A percentile compares a stretch with the other conserved stretches of the same genome.
phyloP scores from a whole-genome alignment of 2,113 vertebrate genomes.

The Bettongia penicillata region DNA sequence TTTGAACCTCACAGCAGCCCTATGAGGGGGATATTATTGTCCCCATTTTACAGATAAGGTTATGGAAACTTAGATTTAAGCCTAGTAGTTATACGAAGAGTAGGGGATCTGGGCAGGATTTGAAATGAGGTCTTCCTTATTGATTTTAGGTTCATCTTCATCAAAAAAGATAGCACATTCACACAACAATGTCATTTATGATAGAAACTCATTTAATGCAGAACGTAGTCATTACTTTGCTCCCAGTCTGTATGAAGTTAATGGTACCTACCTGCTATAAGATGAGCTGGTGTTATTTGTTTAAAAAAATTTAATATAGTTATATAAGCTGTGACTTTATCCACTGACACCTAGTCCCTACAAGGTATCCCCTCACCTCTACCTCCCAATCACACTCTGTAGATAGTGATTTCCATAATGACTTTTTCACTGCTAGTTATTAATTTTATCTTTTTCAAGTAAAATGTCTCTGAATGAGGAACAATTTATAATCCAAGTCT shows the following conservation, averaged over 20 bases:
- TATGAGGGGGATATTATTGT: neutral
- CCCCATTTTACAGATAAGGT: neutral
- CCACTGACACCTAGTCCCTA: neutral
- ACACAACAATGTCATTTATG: constrained; percentile 15
- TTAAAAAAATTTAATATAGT: neutral
- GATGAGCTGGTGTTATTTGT: neutral
- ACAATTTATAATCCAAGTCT: neutral
- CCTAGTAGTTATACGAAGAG: neutral
- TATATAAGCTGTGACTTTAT: neutral
- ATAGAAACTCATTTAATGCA: constrained; percentile 23
- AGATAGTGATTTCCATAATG: neutral
- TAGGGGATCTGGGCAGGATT: neutral
- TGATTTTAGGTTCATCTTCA: neutral
- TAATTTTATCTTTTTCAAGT: neutral
- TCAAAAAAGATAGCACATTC: neutral
- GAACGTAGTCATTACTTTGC: constrained; percentile 31
- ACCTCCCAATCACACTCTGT: neutral
- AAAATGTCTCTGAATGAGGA: neutral
- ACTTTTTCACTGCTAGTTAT: neutral
- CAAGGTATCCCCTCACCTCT: neutral
- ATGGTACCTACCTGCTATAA: neutral
- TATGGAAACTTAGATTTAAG: neutral
- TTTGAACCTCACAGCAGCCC: neutral
- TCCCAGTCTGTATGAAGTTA: neutral
- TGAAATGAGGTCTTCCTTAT: neutral